A percentile compares a stretch with the other conserved stretches of the same genome.
Evolutionary conservation across 1,140 invertebrate genomes (phyloP).

Genomic region (Trachymyrmex septentrionalis): DNA sequence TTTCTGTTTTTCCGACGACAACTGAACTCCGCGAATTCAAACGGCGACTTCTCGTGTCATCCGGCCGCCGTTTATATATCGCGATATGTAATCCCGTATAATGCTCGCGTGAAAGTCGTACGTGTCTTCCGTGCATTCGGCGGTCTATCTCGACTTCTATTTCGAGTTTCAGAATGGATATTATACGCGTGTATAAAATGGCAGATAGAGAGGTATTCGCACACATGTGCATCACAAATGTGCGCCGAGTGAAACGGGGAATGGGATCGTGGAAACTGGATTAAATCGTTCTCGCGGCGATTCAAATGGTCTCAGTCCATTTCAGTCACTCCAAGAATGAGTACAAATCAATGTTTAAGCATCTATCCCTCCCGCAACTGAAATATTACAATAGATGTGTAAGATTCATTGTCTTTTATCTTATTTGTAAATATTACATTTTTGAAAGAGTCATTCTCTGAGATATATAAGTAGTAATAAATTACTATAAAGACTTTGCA

Average conservation of each 20-base stretch:
- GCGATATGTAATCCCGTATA: neutral
- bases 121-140: neutral
- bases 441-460: neutral
- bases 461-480: neutral
- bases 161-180: no score
- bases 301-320: neutral
- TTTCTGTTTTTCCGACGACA: neutral
- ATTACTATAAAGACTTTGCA: conserved; percentile 4
- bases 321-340: neutral
- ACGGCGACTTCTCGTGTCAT: neutral
- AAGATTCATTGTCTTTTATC: neutral
- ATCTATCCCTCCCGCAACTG: no score
- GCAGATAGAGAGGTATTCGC: neutral
- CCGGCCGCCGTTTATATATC: neutral
- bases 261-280: conserved; percentile 31
- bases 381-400: neutral
- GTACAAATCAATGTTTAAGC: neutral
- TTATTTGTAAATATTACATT: neutral
- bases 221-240: neutral
- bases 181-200: conserved; percentile 19
- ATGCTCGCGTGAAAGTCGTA: neutral
- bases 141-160: neutral
- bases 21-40: neutral
- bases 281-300: conserved; percentile 38
- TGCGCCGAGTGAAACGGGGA: conserved; percentile 1